Evolutionary conservation across 2,113 vertebrate species (phyloP), one percentile per base, ranked within the genome.

Genomic region (Cyanoliseus patagonus): DNA sequence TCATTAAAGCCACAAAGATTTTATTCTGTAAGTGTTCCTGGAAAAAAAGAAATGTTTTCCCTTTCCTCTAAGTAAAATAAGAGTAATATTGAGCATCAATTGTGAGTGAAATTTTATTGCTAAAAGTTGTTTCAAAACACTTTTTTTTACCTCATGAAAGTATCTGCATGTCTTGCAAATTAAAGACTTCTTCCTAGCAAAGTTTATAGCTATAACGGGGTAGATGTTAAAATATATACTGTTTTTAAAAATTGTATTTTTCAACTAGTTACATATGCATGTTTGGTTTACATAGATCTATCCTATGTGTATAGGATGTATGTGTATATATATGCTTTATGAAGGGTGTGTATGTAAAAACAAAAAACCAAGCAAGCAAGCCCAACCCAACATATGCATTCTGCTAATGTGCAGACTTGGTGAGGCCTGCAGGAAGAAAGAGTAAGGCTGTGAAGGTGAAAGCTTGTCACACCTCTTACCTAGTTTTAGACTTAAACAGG

Each of bases 351-450:
- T 23, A 44, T 39, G 27, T 37, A 11, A 41, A 59, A 59, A 33
- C 6, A 35, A 61, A 62, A 47, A 13, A 6, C 3, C 27, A 39
- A 42, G 9, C 13, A 4, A 51, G 5, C 24, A 57, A 42, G 11
- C 5, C 1, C 6, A 22, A 25, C 8, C 28, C 41, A n/a, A 20
- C 37, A 55, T 0, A 3, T 28, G 9, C 10, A 9, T 80, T 73
- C 22, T 27, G 10, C 37, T 74, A 27, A 19, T 11, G 27, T 57
- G 51, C 3, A 30, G 24, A 52, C 22, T 44, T 77, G 22, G 1
- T 49, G 33, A 61, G 4, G 4, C 11, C 10, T 51, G 28, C 39
- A 27, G 53, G 37, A 64, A 41, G 11, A 79, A 64, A 41, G 11
- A 79, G 12, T 19, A 64, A 28, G 10, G 9, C 25, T 64, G 23